Evolutionary conservation across 2,797 vertebrate genomes (phyloP), one percentile per base, ranked within the genome.

Genomic region (Semotilus atromaculatus): DNA sequence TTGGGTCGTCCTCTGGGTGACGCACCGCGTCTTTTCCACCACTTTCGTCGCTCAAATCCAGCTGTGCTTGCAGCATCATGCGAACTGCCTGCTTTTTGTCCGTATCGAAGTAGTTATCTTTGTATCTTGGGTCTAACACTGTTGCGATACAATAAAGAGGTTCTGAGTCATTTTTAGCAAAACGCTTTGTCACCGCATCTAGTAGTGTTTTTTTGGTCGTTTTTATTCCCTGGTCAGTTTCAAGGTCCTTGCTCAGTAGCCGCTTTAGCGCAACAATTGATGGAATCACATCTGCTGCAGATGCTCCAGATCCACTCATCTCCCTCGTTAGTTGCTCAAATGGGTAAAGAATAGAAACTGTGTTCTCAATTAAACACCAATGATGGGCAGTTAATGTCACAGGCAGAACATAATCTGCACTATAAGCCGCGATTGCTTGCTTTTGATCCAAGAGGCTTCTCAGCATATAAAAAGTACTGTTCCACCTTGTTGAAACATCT

Each of bases 401-500:
- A n/a, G n/a, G n/a, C n/a, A n/a, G n/a, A n/a, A n/a, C n/a, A n/a
- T n/a, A n/a, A n/a, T n/a, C n/a, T n/a, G n/a, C n/a, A n/a, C n/a
- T n/a, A n/a, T n/a, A n/a, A n/a, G n/a, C n/a, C n/a, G n/a, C n/a
- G n/a, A n/a, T n/a, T n/a, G n/a, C 72, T 74, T 18, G 26, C 72
- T 48, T 51, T 64, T 62, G 26, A 31, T 64, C 60, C 13, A 64
- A 31, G 60, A 31, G 26, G 60, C 26, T 64, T 64, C 60, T 31
- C 60, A 7, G 43, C 77, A 81, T 81, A 13, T 81, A 85, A 62
- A 43, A 79, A 4, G 73, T 87, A 36, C 76, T 87, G 23, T 85
- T 89, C 80, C 86, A 87, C 38, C 80, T 82, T 51, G 70, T 80
- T 6, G 8, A n/a, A 13, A 86, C 55, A 26, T 87, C 80, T 64